Base-by-base conservation (phyloP, 2,113 vertebrate species). In the Rhizomys pruinosus region DNA sequence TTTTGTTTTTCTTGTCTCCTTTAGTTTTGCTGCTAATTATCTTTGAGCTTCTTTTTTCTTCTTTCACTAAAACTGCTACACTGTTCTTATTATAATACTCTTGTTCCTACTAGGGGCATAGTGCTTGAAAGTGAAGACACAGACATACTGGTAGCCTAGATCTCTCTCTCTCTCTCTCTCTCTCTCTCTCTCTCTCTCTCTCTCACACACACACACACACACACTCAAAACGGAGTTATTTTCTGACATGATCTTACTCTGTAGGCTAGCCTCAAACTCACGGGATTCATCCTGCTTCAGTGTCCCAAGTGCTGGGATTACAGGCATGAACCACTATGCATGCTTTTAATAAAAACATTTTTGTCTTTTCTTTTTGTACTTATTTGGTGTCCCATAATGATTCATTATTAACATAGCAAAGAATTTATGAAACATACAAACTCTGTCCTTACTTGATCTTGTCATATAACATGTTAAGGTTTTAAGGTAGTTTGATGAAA, bases 21-120 rank as follows among this genome's bases (percentile, higher is more conserved):
- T 92, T 72, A 57, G 16, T 44, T 79, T 89, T 71, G 59, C 32
- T 89, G 34, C n/a, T 77, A 61, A n/a, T 79, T 89, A 68, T 37
- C 32, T 61, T 89, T 74, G 44, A 44, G 2, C 2, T 66, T 79
- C 12, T 78, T 89, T 52, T 34, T 73, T 8, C 19, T 44, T 73
- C 11, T 73, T 11, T 39, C 20, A 10, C 11, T 84, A 57, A 79
- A 19, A 71, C 86, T 78, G 23, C 20, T 69, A 37, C 9, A 39
- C 20, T 59, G 8, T 19, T 84, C 17, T 81, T 47, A 42, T 29
- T 66, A 32, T 11, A 34, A 69, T 27, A 42, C 4, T 88, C 5
- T 9, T 52, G 15, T 23, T 55, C 34, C 68, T 72, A 22, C 29
- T 29, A 37, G 34, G 57, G 73, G 27, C 5, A 5, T 42, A 13